Percentiles rank a stretch among this genome's conserved stretches.
These are phyloP conservation scores for Nemapogon koenigi DNA, from an alignment of 2,888 invertebrate species.

Conservation along the genomic window DNA sequence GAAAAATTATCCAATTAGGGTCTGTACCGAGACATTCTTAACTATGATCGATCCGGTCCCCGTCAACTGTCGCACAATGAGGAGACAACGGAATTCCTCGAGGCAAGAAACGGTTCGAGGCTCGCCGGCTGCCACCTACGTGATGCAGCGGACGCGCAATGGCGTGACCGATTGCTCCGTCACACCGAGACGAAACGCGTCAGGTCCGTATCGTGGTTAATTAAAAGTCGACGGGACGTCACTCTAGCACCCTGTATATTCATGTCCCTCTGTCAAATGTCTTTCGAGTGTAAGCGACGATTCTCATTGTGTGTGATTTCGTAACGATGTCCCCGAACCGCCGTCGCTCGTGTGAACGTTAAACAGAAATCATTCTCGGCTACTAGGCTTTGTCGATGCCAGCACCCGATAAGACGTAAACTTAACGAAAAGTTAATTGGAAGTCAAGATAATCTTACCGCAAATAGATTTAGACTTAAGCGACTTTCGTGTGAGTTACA, in stretches of 20 bases:
- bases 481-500: conserved; percentile 1
- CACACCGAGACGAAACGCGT: conserved; percentile 50
- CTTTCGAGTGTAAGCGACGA: conserved; percentile 38
- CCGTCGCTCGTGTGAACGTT: conserved; percentile 31
- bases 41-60: conserved; percentile 39
- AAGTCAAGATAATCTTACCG: conserved; percentile 25
- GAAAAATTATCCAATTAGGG: conserved; percentile 51
- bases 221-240: conserved; percentile 55
- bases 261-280: conserved; percentile 26
- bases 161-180: conserved; percentile 45
- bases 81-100: conserved; percentile 46
- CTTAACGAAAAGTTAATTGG: conserved; percentile 45
- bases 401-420: conserved; percentile 35
- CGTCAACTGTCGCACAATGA: conserved; percentile 47
- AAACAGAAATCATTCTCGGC: conserved; percentile 38
- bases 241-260: conserved; percentile 34
- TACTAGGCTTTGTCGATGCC: conserved; percentile 40
- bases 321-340: conserved; percentile 12
- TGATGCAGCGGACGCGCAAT: too few species aligned
- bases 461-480: conserved; percentile 7
- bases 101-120: conserved; percentile 34
- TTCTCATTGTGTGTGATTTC: conserved; percentile 31
- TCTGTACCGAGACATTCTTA: conserved; percentile 38
- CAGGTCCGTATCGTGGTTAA: conserved; percentile 51
- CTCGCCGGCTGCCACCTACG: conserved; percentile 5